phyloP scores from a whole-genome alignment of 2,797 vertebrate species.

The Bradypodion ventrale region DNA sequence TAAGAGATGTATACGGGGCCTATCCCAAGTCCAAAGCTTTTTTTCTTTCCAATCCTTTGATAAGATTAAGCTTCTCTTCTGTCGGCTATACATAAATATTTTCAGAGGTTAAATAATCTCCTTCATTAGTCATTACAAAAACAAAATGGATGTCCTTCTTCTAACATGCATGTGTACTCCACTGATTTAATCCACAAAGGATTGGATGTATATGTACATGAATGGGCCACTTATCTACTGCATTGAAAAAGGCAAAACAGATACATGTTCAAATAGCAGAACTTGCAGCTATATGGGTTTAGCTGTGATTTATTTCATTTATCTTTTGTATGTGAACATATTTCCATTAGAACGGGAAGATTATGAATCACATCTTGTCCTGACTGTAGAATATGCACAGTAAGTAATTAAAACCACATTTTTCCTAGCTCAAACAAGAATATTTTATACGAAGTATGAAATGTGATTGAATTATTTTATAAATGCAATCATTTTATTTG shows the following conservation, averaged over 20 bases:
- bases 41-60: no score
- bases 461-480: slow-evolving; percentile 10
- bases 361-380: slow-evolving; percentile 18
- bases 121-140: background rate
- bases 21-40: no score
- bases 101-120: no score
- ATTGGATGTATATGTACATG: background rate
- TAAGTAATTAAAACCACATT: slow-evolving; percentile 35
- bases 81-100: no score
- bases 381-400: slow-evolving; percentile 37
- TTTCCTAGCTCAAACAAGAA: slow-evolving; percentile 19
- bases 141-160: background rate
- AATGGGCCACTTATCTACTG: background rate
- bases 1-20: no score
- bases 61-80: no score
- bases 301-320: background rate
- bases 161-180: background rate
- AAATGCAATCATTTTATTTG: slow-evolving; percentile 15
- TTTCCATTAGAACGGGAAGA: slow-evolving; percentile 27
- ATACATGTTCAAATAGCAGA: background rate
- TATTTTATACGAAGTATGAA: background rate
- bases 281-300: background rate
- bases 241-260: slow-evolving; percentile 1
- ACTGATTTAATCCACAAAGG: background rate
- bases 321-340: slow-evolving; percentile 1